A percentile compares a stretch with the other conserved stretches of the same genome.
Conservation (phyloP, 2,113 vertebrate species). For the Apodemus sylvaticus region DNA sequence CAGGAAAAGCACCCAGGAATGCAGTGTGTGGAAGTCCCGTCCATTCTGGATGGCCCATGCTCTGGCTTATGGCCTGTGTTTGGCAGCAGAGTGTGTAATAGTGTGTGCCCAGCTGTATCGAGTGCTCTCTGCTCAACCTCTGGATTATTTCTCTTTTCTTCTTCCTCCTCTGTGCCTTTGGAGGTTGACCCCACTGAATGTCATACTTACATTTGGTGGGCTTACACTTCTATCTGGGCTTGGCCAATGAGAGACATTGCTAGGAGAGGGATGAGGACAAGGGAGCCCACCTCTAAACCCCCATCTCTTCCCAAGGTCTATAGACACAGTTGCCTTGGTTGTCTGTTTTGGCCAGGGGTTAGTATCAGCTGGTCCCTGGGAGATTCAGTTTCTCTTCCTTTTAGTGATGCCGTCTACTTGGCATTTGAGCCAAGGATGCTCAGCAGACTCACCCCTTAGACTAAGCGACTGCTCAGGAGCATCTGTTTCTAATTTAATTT, state of each 20-base stretch:
- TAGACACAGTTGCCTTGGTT: background rate
- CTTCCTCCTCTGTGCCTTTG: background rate
- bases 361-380: background rate
- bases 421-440: background rate
- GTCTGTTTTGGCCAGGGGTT: background rate
- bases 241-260: background rate
- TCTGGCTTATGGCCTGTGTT: background rate
- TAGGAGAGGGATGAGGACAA: background rate
- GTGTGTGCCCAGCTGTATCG: background rate
- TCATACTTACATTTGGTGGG: background rate
- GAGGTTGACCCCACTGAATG: background rate
- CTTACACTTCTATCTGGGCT: background rate
- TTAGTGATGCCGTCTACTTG: background rate
- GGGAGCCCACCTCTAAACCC: background rate
- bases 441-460: accelerated
- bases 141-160: background rate
- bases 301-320: background rate
- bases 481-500: background rate
- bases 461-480: background rate
- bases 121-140: background rate
- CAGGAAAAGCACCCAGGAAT: background rate
- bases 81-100: background rate
- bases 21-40: no score
- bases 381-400: background rate
- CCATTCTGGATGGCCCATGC: background rate